phyloP scores from a whole-genome alignment of 2,113 vertebrate species.

The Oenanthe oenanthe region DNA sequence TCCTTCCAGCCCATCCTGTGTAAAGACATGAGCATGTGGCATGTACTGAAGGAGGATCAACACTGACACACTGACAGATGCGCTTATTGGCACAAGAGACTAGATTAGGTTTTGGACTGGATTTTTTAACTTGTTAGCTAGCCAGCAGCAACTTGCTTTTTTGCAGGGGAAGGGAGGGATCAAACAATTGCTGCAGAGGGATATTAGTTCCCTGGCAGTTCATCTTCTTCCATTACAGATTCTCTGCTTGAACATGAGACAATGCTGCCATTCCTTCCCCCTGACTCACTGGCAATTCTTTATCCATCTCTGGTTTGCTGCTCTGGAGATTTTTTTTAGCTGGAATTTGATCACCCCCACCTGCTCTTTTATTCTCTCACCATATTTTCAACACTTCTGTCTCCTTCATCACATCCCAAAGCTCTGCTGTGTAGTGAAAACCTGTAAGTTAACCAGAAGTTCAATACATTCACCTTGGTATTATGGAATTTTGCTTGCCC shows the following conservation, averaged over 20 bases:
- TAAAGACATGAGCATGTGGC: conserved; percentile 63
- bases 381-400: not conserved
- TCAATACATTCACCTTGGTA: not conserved
- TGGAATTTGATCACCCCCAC: not conserved
- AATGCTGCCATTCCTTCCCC: conserved; percentile 54
- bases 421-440: not conserved
- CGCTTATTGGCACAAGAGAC: conserved; percentile 47
- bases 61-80: conserved; percentile 60
- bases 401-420: conserved; percentile 35
- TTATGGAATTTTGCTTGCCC: not conserved
- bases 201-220: conserved; percentile 50
- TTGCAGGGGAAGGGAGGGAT: conserved; percentile 29
- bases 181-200: conserved; percentile 52
- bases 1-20: conserved; percentile 55
- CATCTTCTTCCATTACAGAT: conserved; percentile 60
- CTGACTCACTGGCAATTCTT: conserved; percentile 46
- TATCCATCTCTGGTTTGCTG: conserved; percentile 38
- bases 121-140: conserved; percentile 47
- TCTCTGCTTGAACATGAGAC: conserved; percentile 50
- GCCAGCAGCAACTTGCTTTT: conserved; percentile 65
- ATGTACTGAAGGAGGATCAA: conserved; percentile 66
- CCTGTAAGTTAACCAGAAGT: not conserved
- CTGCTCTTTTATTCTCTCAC: conserved; percentile 36
- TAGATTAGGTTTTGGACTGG: conserved; percentile 50
- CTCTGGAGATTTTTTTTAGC: conserved; percentile 46